Conservation (phyloP, 2,888 invertebrate species). For the Caenorhabditis uteleia region DNA sequence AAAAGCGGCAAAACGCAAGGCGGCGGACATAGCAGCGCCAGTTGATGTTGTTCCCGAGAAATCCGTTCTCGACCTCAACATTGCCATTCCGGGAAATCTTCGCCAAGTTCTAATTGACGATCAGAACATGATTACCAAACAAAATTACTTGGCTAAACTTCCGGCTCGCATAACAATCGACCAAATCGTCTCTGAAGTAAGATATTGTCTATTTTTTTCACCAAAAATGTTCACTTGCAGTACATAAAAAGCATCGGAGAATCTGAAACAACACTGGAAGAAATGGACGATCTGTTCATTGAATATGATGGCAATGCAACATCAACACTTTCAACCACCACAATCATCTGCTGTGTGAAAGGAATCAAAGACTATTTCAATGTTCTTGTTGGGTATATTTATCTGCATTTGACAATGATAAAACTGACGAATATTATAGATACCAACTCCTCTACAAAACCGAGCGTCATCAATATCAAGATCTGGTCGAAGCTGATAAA, state of each 20-base stretch:
- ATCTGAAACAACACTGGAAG: background rate
- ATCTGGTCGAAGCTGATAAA: slow-evolving; percentile 17
- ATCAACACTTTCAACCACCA: background rate
- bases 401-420: too few species aligned
- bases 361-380: slow-evolving; percentile 41
- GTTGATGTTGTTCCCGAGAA: background rate
- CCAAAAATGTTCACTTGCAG: slow-evolving; percentile 14
- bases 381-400: slow-evolving; percentile 22
- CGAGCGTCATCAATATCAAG: slow-evolving; percentile 33
- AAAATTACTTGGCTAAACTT: slow-evolving; percentile 6
- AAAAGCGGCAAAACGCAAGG: slow-evolving; percentile 2
- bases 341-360: slow-evolving; percentile 12
- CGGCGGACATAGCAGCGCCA: background rate
- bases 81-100: slow-evolving; percentile 21
- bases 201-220: slow-evolving; percentile 2
- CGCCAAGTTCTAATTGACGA: slow-evolving; percentile 32
- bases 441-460: slow-evolving; percentile 38
- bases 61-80: background rate
- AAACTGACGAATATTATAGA: slow-evolving; percentile 22
- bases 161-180: slow-evolving; percentile 21
- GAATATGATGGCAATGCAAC: slow-evolving; percentile 22
- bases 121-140: slow-evolving; percentile 11
- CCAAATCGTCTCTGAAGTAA: slow-evolving; percentile 26
- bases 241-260: slow-evolving; percentile 14
- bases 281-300: slow-evolving; percentile 28